phyloP scores from a whole-genome alignment of 2,888 invertebrate species.

The Papilio gigon region DNA sequence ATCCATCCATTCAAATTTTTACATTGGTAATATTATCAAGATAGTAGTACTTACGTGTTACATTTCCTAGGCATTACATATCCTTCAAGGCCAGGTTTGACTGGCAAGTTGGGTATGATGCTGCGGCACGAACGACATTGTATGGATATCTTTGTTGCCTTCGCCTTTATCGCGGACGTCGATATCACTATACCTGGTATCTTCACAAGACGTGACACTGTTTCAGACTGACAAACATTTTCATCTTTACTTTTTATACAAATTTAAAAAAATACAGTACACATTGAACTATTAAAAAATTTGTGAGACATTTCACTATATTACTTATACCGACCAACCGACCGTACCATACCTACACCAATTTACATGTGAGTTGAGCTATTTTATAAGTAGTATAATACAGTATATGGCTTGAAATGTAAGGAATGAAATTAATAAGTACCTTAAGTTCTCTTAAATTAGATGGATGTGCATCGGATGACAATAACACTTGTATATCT shows the following conservation, averaged over 20 bases:
- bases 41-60: constrained; percentile 91
- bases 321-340: no score
- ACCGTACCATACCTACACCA: no score
- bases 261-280: no score
- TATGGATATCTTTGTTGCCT: constrained; percentile 96
- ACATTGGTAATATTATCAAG: no score
- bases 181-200: constrained; percentile 97
- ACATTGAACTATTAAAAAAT: no score
- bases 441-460: constrained; percentile 94
- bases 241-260: no score
- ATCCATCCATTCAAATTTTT: no score
- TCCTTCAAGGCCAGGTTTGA: constrained; percentile 98
- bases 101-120: constrained; percentile 92
- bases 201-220: constrained; percentile 96
- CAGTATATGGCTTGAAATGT: no score
- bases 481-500: constrained; percentile 95
- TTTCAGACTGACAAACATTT: constrained; percentile 90
- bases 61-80: constrained; percentile 97
- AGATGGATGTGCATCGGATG: constrained; percentile 91
- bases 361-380: no score
- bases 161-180: constrained; percentile 96
- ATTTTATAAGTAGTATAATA: no score
- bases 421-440: no score
- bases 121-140: constrained; percentile 97
- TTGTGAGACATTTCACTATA: no score